Base-by-base conservation (phyloP, 2,888 invertebrate genomes). In the Andrena flavipes region DNA sequence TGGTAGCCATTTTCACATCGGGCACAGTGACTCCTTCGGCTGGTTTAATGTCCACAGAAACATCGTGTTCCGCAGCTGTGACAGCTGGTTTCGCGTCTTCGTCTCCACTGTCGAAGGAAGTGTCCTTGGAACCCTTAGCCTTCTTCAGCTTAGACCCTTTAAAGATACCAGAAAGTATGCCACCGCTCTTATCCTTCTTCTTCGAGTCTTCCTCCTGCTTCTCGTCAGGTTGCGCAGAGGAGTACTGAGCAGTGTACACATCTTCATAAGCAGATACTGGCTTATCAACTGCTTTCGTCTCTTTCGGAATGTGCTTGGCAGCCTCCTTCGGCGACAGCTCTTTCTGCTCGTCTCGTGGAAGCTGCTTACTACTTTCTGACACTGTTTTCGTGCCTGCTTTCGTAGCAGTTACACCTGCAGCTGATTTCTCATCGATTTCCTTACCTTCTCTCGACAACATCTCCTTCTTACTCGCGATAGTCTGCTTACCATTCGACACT, bases 381-480 rank as follows among this genome's bases (percentile, higher is more conserved):
- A 42, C 54, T 84, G 20, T 56, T 30, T 91, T 95, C 94, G 88
- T 94, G 93, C 79, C 94, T 94, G 42, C 94, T 94, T 92, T 95
- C 94, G 84, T 94, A 94, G 59, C 94, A 94, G 0, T 94, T 94
- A 64, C 93, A 93, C 54, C 94, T 94, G 95, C 94, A 10, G 20
- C 16, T 0, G 94, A 94, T 51, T 95, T 93, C 89, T 95, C 95
- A 13, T 95, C 95, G 42, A 95, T 92, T 89, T 95, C 95, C 86
- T 94, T 95, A 35, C 95, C 95, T 81, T 95, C 95, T 70, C 94
- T 95, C 0, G 95, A 95, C 48, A 95, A 93, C 30, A 95, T 95
- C 42, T 95, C 95, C 87, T 95, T 95, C 82, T 95, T 95, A 33
- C 91, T 92, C 5, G 79, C 70, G 2, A 51, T 3, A 2, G 54